Conservation (phyloP, 2,113 vertebrate species). For the Oreotragus oreotragus region DNA sequence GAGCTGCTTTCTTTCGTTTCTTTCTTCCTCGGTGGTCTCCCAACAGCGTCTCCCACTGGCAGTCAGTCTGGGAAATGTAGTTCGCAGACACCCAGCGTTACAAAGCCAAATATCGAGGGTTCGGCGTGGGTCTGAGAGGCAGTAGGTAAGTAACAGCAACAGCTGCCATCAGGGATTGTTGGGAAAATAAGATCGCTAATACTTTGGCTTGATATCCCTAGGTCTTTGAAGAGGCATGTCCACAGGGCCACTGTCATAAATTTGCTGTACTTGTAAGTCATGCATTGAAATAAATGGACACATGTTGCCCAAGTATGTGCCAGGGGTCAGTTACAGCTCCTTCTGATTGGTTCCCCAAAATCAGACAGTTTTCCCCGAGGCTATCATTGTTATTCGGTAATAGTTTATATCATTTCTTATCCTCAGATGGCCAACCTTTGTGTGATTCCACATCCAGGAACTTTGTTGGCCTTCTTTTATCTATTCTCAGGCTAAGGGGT, state of each 20-base stretch:
- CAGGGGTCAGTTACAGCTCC: not conserved
- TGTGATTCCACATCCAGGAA: constrained; percentile 13
- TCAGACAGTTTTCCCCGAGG: not conserved
- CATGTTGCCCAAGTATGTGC: not conserved
- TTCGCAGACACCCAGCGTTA: not conserved
- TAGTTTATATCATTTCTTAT: constrained; percentile 46
- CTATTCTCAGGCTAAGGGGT: constrained; percentile 26
- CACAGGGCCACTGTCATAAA: not conserved
- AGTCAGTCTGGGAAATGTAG: not conserved
- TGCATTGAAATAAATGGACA: not conserved
- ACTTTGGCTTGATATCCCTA: not conserved
- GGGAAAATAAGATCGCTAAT: not conserved
- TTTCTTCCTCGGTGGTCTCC: not conserved
- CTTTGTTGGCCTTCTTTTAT: constrained; percentile 39
- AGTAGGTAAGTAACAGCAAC: not conserved
- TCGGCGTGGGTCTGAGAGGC: not conserved
- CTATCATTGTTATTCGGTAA: constrained; percentile 20
- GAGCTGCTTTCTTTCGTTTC: not conserved
- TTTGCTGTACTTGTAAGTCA: not conserved
- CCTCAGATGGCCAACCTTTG: constrained; percentile 26
- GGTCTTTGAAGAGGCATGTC: not conserved
- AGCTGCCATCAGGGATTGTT: not conserved
- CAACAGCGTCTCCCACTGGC: not conserved
- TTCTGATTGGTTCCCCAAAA: constrained; percentile 10
- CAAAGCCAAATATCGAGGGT: not conserved